Evolutionary conservation across 2,797 vertebrate species (phyloP), one percentile per base, ranked within the genome.

Genomic region (Leptatherina wallacei): DNA sequence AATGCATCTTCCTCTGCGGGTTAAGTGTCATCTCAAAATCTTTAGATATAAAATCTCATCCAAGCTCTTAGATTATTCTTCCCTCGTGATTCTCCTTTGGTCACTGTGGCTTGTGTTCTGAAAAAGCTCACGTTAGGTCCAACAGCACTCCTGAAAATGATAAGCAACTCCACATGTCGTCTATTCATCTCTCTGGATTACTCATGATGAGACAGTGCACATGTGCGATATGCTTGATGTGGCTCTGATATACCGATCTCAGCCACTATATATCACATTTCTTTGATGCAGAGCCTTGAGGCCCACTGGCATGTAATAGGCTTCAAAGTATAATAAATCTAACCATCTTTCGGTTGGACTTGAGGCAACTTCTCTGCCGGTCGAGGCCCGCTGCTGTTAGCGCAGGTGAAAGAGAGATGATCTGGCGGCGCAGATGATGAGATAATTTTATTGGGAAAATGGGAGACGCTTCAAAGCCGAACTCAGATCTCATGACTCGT

Each of bases 281-380:
- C 78, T 90, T 88, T 85, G 88, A 90, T 82, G 81, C 75, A 1
- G 54, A 75, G 72, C 88, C 69, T 68, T 32, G 76, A 71, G 78
- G 78, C 77, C 18, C 16, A 12, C 77, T 74, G 69, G 72, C 61
- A 64, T 78, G 69, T 83, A 84, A 90, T 65, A 65, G 83, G 54
- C 72, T 84, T 85, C 76, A 78, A 78, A 86, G 78, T 75, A 47
- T 60, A 70, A 83, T 92, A 92, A 90, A 92, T 93, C 88, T 82
- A 3, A 47, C 27, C 57, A 7, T 82, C 70, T 78, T 71, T 70
- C 67, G 86, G 75, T 61, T 60, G 35, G 42, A 61, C 72, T 71
- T 35, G 30, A 36, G 66, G 64, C 20, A n/a, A 30, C 63, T 61
- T 63, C 58, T 62, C 59, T 73, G 64, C 62, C 69, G 38, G 76